Evolutionary conservation across 2,797 vertebrate genomes (phyloP).

Genomic region (Sebastes itinus): DNA sequence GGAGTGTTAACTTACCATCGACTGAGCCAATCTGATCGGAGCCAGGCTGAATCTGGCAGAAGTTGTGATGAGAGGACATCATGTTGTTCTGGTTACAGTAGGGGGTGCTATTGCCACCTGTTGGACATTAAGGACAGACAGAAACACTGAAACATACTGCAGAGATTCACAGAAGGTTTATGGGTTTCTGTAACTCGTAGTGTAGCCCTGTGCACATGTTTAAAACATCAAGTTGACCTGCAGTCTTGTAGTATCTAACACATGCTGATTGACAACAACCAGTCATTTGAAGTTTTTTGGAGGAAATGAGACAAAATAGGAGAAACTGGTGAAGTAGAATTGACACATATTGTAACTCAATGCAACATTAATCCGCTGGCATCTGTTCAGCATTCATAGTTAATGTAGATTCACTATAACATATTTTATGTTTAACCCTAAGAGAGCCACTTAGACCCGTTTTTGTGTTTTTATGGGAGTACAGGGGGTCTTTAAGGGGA

Average conservation of each 20-base stretch:
- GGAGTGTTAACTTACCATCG: constrained; percentile 82
- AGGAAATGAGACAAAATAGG: accelerated
- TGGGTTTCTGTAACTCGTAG: not conserved
- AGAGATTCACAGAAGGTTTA: not conserved
- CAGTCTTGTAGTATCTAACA: not conserved
- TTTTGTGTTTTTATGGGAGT: no score
- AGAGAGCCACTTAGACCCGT: no score
- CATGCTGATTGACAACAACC: not conserved
- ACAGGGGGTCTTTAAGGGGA: no score
- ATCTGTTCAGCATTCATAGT: not conserved
- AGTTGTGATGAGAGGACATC: constrained; percentile 85
- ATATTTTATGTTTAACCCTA: not conserved
- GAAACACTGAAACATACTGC: not conserved
- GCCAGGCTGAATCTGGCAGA: constrained; percentile 78
- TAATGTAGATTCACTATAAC: not conserved
- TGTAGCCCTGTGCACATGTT: not conserved
- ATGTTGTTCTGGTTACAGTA: constrained; percentile 89
- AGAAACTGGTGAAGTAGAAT: not conserved
- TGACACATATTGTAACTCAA: not conserved
- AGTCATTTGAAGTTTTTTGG: not conserved
- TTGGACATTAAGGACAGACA: constrained; percentile 12
- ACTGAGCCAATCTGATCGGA: constrained; percentile 80
- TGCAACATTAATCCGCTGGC: not conserved
- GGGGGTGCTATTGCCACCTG: constrained; percentile 86
- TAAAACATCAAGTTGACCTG: not conserved